Evolutionary conservation across 2,113 vertebrate species (phyloP).

Genomic region (Platysteira castanea): DNA sequence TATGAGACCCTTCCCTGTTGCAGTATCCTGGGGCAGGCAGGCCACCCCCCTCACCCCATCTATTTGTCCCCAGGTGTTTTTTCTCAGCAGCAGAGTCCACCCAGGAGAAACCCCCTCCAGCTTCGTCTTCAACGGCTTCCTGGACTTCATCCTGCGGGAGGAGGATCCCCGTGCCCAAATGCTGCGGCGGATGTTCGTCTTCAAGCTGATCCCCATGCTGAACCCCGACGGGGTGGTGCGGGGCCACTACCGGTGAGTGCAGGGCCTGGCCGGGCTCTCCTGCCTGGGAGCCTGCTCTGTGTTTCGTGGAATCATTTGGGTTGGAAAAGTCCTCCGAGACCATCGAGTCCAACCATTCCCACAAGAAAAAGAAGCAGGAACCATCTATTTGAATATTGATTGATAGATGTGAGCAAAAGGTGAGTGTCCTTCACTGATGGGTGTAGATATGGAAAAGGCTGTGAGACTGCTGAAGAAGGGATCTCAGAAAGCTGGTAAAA

Average conservation of each 20-base stretch:
- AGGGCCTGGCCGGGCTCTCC: rapidly evolving
- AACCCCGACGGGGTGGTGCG: constrained; percentile 93
- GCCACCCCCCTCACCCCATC: not conserved
- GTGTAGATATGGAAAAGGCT: not conserved
- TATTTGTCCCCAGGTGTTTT: constrained; percentile 82
- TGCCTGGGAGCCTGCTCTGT: not conserved
- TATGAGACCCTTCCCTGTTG: rapidly evolving
- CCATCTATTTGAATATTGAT: not conserved
- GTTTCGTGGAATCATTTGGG: rapidly evolving
- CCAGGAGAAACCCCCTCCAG: constrained; percentile 95
- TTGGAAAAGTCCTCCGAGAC: not conserved
- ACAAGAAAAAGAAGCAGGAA: not conserved
- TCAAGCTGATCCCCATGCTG: constrained; percentile 97
- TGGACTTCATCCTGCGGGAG: constrained; percentile 90
- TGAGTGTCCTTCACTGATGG: not conserved
- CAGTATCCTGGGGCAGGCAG: not conserved
- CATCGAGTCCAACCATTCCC: rapidly evolving
- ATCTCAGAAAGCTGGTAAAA: not conserved
- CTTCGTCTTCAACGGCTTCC: constrained; percentile 96
- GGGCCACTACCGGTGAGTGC: constrained; percentile 91
- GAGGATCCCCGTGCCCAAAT: constrained; percentile 90
- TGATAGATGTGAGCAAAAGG: not conserved
- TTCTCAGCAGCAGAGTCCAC: constrained; percentile 94
- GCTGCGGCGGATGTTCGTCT: constrained; percentile 89
- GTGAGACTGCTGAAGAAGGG: not conserved